Evolutionary conservation across 2,113 vertebrate species (phyloP), one percentile per base, ranked within the genome.

Genomic region (Oxyruncus cristatus): DNA sequence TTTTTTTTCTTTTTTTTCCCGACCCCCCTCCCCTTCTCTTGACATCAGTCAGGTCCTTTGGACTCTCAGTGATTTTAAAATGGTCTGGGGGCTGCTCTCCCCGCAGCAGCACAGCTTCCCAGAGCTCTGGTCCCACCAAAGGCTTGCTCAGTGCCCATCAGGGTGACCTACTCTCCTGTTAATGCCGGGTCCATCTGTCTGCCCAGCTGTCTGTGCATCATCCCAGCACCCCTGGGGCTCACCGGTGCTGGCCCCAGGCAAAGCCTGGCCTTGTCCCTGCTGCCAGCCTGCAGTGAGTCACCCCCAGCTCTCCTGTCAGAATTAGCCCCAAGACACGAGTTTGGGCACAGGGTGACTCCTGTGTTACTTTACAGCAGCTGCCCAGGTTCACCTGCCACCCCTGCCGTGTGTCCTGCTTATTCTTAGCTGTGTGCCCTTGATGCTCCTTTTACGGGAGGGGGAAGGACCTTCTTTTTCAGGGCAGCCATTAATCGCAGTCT

Each of bases 1-100:
- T 3, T 19, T n/a, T 18, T 6, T 7, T 13, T 12, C 2, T 3
- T 1, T 20, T 10, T 4, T 61, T 28, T 18, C 4, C 7, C 12
- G n/a, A n/a, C 12, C 2, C 10, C 21, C 2, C 2, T 12, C 72
- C 42, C 0, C 18, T 59, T 1, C 32, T 37, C 58, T 58, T 41
- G 30, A 4, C 61, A 35, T 62, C 30, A 16, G 5, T 18, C 37
- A 61, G 12, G 22, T 49, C 62, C 50, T 41, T 46, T 3, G 28
- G 62, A 13, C 22, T 28, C 37, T 5, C 4, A 9, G 33, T 0
- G 10, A 8, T 62, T 9, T 4, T 19, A 1, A 18, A 24, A 3
- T 4, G 15, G 14, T 52, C 32, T 4, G 0, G 2, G 42, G 49
- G 65, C 53, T 49, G 41, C 37, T 76, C n/a, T 44, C 44, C 5